These are phyloP conservation scores for Sebastes melanostomus DNA, from an alignment of 2,797 vertebrate genomes.

Conservation along the genomic window DNA sequence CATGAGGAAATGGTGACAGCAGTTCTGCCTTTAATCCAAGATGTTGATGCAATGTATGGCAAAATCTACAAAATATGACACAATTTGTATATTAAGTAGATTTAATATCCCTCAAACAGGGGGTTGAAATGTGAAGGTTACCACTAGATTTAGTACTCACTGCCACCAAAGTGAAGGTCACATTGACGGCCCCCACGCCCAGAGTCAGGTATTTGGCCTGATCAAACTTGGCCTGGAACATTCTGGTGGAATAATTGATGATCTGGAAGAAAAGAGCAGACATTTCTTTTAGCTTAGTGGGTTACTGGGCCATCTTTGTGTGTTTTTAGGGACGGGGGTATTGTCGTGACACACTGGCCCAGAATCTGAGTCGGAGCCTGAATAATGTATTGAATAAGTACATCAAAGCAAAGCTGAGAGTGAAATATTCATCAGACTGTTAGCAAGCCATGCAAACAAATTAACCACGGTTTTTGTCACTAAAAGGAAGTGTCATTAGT, in stretches of 20 bases:
- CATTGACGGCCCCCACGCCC: constrained; percentile 73
- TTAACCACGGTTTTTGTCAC: not conserved
- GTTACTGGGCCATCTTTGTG: constrained; percentile 5
- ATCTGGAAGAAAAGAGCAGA: constrained; percentile 65
- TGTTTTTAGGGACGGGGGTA: not conserved
- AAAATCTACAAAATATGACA: not conserved
- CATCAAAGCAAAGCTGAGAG: not conserved
- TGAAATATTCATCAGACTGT: constrained; percentile 2
- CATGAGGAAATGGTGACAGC: not conserved
- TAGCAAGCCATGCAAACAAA: not conserved
- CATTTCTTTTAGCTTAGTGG: not conserved
- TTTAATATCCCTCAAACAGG: not conserved
- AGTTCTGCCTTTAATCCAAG: not conserved
- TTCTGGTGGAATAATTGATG: constrained; percentile 81
- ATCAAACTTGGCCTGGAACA: constrained; percentile 74
- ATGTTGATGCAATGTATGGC: not conserved
- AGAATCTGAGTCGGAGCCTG: constrained; percentile 3
- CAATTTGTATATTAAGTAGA: not conserved
- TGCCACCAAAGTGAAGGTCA: constrained; percentile 79
- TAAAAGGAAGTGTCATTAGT: not conserved
- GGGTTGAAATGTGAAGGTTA: not conserved
- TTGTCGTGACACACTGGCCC: constrained; percentile 24
- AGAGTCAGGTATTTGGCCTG: constrained; percentile 77
- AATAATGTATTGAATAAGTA: constrained; percentile 24
- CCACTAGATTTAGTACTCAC: constrained; percentile 48